phyloP scores from a whole-genome alignment of 2,113 vertebrate species.

The Hystrix brachyura region DNA sequence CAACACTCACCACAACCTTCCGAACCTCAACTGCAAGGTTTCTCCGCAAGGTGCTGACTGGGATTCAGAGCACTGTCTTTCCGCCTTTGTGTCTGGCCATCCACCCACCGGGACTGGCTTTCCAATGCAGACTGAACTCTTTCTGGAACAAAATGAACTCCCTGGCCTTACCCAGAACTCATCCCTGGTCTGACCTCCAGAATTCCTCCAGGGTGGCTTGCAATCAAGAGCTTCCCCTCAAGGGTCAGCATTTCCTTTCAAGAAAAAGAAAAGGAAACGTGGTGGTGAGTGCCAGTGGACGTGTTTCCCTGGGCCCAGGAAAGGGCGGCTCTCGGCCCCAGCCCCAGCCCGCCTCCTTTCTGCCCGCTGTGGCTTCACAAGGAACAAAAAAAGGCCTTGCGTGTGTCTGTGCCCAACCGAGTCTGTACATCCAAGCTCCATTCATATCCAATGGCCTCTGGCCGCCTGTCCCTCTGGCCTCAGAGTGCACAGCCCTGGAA shows the following conservation, averaged over 20 bases:
- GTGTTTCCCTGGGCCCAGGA: not conserved
- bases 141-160: not conserved
- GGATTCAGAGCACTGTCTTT: not conserved
- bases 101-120: not conserved
- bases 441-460: not conserved
- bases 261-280: not conserved
- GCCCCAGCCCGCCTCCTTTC: not conserved
- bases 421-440: not conserved
- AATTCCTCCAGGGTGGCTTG: not conserved
- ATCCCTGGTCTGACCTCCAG: not conserved
- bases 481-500: not conserved
- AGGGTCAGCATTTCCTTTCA: not conserved
- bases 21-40: not conserved
- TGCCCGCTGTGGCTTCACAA: not conserved
- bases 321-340: not conserved
- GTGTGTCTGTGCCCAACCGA: not conserved
- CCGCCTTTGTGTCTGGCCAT: not conserved
- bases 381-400: not conserved
- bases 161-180: not conserved
- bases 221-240: not conserved
- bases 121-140: not conserved
- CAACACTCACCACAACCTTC: not conserved
- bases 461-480: not conserved
- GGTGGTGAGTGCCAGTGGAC: accelerated
- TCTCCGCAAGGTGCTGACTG: not conserved